Conservation (phyloP, 1,140 invertebrate genomes). For the Drosophila arawakana region DNA sequence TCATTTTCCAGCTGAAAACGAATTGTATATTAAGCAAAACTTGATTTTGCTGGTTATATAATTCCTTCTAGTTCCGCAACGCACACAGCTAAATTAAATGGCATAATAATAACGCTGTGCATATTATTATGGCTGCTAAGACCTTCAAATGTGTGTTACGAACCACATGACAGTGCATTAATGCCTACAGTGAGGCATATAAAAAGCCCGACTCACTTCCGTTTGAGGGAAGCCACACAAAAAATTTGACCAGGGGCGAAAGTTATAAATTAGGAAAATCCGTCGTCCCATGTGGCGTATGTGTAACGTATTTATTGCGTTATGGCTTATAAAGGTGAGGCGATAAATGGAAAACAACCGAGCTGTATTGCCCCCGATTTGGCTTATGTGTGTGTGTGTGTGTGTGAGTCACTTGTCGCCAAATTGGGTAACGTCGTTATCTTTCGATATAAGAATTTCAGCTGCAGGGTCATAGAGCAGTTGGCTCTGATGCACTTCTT, state of each 20-base stretch:
- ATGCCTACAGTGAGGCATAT: conserved; percentile 29
- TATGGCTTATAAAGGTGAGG: conserved; percentile 63
- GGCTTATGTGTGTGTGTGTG: not conserved
- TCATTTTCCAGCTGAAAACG: no score
- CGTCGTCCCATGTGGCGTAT: conserved; percentile 60
- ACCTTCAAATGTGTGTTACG: conserved; percentile 10
- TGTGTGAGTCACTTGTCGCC: conserved; percentile 43
- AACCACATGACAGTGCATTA: conserved; percentile 65
- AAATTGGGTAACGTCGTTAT: conserved; percentile 33
- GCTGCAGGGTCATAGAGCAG: conserved; percentile 30
- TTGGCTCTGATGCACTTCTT: conserved; percentile 69
- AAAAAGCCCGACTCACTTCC: conserved; percentile 72
- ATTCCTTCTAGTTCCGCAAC: not conserved
- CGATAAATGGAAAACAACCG: conserved; percentile 39
- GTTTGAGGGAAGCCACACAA: conserved; percentile 23
- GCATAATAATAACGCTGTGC: not conserved
- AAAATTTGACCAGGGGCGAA: conserved; percentile 38
- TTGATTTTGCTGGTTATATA: not conserved
- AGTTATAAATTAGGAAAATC: conserved; percentile 72
- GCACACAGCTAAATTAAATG: not conserved
- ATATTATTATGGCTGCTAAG: not conserved
- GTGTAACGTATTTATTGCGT: conserved; percentile 71
- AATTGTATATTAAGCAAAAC: no score
- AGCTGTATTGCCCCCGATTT: conserved; percentile 9
- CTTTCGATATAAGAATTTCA: conserved; percentile 32